Evolutionary conservation across 2,888 invertebrate genomes (phyloP).

Genomic region (Bugulina stolonifera): DNA sequence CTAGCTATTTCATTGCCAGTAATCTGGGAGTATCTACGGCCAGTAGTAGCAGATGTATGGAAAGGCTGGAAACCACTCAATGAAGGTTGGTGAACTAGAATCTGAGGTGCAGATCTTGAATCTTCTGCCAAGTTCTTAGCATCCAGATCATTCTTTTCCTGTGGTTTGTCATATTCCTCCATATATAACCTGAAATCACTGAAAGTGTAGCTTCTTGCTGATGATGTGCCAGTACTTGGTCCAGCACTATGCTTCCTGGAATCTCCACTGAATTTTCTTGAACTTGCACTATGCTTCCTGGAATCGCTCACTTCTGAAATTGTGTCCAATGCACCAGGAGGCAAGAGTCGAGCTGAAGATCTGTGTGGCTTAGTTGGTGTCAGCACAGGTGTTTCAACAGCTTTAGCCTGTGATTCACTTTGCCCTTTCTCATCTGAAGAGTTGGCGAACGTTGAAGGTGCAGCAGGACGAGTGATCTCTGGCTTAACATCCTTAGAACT

Average conservation of each 20-base stretch:
- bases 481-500: slow-evolving; percentile 3
- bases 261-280: background rate
- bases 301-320: background rate
- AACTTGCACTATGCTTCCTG: slow-evolving; percentile 1
- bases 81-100: background rate
- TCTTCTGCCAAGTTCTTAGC: slow-evolving; percentile 4
- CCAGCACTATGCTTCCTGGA: slow-evolving; percentile 8
- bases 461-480: slow-evolving; percentile 7
- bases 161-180: slow-evolving; percentile 22
- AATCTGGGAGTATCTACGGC: background rate
- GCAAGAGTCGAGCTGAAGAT: background rate
- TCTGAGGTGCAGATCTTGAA: background rate
- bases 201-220: background rate
- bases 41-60: background rate
- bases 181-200: slow-evolving; percentile 9
- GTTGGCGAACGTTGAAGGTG: background rate
- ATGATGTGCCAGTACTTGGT: background rate
- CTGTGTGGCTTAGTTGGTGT: slow-evolving; percentile 5
- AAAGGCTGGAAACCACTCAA: background rate
- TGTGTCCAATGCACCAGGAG: background rate
- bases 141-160: background rate
- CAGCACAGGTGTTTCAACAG: background rate
- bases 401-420: background rate
- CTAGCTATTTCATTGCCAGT: slow-evolving; percentile 2
- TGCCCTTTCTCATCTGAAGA: background rate